Evolutionary conservation across 2,113 vertebrate genomes (phyloP).

Genomic region (Theropithecus gelada): DNA sequence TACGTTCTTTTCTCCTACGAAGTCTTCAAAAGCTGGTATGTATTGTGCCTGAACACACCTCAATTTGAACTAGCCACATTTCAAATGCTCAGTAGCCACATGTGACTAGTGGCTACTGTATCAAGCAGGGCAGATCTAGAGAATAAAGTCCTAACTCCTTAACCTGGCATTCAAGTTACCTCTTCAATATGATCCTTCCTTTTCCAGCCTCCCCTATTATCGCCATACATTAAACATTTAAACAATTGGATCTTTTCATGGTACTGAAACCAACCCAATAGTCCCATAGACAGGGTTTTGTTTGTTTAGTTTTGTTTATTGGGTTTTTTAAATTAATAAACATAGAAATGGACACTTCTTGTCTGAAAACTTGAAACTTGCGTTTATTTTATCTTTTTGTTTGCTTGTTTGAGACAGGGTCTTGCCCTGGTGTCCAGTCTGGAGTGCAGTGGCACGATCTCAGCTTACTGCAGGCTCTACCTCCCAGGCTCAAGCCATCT

Average conservation of each 20-base stretch:
- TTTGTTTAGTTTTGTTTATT: no score
- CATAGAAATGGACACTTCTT: no score
- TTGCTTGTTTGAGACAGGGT: no score
- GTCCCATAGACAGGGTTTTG: no score
- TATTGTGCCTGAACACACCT: not conserved
- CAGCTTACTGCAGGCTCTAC: no score
- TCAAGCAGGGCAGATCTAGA: not conserved
- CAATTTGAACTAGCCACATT: not conserved
- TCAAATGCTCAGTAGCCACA: not conserved
- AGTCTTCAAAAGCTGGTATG: not conserved
- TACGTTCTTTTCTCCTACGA: not conserved
- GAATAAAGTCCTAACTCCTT: not conserved
- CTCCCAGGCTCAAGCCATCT: no score
- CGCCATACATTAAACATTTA: not conserved
- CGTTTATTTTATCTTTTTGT: no score
- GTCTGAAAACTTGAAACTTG: no score
- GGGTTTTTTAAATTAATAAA: no score
- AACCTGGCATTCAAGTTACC: not conserved
- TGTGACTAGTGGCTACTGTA: not conserved
- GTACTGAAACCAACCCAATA: not conserved
- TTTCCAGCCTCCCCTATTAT: not conserved
- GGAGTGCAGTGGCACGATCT: no score
- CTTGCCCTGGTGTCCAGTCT: no score
- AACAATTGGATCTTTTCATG: not conserved
- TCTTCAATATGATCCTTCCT: not conserved